Conservation (phyloP, 1,140 invertebrate genomes). For the Drosophila neocordata region DNA sequence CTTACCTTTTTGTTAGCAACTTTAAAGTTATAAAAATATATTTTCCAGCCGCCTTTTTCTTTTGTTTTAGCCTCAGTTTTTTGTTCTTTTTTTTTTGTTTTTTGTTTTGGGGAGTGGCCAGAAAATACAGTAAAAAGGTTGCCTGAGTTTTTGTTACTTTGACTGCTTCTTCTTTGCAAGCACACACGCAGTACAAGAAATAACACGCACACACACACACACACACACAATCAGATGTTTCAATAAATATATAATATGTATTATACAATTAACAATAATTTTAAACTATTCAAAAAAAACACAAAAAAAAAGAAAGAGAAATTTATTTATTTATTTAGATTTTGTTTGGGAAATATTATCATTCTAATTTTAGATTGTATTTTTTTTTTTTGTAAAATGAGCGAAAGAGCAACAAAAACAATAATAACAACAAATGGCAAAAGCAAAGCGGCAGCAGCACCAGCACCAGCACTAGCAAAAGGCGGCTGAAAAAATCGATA, state of each 20-base stretch:
- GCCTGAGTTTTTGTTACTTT: constrained; percentile 21
- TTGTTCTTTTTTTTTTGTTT: constrained; percentile 24
- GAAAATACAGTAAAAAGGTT: constrained; percentile 19
- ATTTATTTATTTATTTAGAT: background rate
- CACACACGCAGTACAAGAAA: constrained; percentile 40
- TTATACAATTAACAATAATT: background rate
- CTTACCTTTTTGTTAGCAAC: background rate
- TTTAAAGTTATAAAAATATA: background rate
- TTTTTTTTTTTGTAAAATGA: constrained; percentile 1
- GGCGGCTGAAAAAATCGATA: constrained; percentile 71
- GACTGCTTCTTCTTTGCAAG: constrained; percentile 3
- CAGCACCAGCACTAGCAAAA: constrained; percentile 7
- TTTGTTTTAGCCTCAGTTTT: constrained; percentile 3
- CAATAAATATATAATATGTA: constrained; percentile 17
- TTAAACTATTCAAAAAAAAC: background rate
- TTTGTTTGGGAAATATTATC: background rate
- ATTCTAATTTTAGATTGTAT: background rate
- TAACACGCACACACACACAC: constrained; percentile 32
- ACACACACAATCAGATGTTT: constrained; percentile 15
- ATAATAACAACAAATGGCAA: constrained; percentile 49
- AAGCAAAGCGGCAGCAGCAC: constrained; percentile 16
- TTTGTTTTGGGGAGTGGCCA: constrained; percentile 50
- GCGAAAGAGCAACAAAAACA: constrained; percentile 34
- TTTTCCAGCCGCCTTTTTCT: background rate
- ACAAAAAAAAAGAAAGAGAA: constrained; percentile 20